Evolutionary conservation across 2,113 vertebrate species (phyloP).

Genomic region (Pavo muticus): DNA sequence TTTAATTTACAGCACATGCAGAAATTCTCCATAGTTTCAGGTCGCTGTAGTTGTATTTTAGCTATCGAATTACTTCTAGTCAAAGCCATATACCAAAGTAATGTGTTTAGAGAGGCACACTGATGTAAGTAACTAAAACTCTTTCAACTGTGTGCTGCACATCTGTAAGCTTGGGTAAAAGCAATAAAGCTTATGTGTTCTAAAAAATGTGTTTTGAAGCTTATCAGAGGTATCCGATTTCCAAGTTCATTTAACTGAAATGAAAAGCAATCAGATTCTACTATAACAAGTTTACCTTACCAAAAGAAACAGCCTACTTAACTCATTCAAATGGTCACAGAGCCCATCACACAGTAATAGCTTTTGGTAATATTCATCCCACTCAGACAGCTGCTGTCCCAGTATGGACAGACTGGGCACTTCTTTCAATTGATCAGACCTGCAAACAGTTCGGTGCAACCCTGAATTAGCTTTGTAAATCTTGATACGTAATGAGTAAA

Average conservation of each 20-base stretch:
- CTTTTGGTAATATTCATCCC: not conserved
- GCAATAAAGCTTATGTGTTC: not conserved
- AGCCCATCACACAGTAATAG: not conserved
- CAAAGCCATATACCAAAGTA: not conserved
- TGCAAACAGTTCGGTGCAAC: not conserved
- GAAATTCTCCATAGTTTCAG: not conserved
- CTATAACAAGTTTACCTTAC: not conserved
- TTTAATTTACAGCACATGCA: not conserved
- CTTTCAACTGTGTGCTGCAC: not conserved
- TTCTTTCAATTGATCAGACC: not conserved
- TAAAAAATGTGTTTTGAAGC: not conserved
- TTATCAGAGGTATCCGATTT: not conserved
- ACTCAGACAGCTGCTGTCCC: too few species aligned
- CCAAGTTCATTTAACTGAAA: not conserved
- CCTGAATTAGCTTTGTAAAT: not conserved
- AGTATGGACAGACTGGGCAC: fast-evolving
- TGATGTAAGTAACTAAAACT: not conserved
- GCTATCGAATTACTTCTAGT: not conserved
- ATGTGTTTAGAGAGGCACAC: not conserved
- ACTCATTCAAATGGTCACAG: not conserved
- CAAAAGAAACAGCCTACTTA: not conserved
- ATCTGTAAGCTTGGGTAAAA: not conserved
- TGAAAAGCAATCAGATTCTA: not conserved
- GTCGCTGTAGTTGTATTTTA: not conserved
- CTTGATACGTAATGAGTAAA: not conserved